These are phyloP conservation scores for Lordiphosa collinella DNA, from an alignment of 1,140 invertebrate genomes.

Conservation along the genomic window DNA sequence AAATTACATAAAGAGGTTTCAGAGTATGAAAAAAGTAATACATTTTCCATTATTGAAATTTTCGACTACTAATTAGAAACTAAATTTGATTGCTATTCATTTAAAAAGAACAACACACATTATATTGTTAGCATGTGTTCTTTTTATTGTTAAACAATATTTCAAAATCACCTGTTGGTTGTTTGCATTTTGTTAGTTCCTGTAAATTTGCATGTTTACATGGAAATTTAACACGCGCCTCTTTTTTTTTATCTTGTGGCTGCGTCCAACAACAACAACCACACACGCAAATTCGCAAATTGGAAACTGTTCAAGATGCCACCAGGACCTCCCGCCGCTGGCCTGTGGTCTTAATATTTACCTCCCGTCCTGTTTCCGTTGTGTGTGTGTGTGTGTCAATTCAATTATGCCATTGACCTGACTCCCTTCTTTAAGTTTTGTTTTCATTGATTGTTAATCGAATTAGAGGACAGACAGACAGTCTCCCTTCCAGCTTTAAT, in stretches of 20 bases:
- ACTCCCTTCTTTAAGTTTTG: constrained; percentile 21
- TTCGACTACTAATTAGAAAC: too few species aligned
- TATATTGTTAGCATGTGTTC: background rate
- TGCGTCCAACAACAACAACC: constrained; percentile 7
- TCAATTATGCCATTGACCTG: constrained; percentile 56
- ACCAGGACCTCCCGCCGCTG: background rate
- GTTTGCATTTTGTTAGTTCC: constrained; percentile 13
- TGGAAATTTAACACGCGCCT: constrained; percentile 50
- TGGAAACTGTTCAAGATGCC: constrained; percentile 20
- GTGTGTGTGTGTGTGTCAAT: constrained; percentile 41
- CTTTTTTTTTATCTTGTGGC: background rate
- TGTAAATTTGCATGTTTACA: constrained; percentile 66
- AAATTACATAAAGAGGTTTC: too few species aligned
- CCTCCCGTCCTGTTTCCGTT: constrained; percentile 4
- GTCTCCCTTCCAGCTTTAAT: constrained; percentile 33
- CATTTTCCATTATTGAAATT: too few species aligned
- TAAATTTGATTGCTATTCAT: too few species aligned
- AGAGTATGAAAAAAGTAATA: too few species aligned
- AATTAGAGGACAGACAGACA: constrained; percentile 38
- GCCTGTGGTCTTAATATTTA: background rate
- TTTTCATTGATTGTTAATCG: constrained; percentile 65
- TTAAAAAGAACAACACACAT: too few species aligned
- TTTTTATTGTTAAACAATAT: constrained; percentile 20
- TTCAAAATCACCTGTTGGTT: constrained; percentile 52
- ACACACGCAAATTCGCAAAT: constrained; percentile 16